A percentile compares a stretch with the other conserved stretches of the same genome.
These are phyloP conservation scores for Aramus guarauna DNA, from an alignment of 2,113 vertebrate genomes.

Conservation along the genomic window DNA sequence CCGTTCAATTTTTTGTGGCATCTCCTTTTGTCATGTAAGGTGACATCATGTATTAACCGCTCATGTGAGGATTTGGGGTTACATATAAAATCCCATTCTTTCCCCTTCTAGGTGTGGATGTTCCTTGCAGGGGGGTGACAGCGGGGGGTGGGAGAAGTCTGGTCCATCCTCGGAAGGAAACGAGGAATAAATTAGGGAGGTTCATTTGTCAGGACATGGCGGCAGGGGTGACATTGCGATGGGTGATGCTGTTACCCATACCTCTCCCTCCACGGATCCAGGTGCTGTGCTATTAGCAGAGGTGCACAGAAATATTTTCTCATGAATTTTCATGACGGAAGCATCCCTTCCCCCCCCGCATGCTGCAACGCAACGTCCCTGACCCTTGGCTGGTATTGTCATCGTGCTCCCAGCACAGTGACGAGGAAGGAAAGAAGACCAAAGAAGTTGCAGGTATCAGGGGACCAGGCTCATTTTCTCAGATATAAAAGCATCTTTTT, in stretches of 20 bases:
- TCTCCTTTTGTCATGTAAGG: not conserved
- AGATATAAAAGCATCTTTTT: not conserved
- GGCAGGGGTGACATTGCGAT: not conserved
- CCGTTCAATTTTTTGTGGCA: not conserved
- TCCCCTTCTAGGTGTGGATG: not conserved
- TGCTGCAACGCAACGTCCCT: accelerated
- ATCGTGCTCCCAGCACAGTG: not conserved
- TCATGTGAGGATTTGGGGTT: not conserved
- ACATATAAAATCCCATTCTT: not conserved
- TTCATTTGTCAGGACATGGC: not conserved
- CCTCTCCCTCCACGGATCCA: not conserved
- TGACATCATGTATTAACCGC: not conserved
- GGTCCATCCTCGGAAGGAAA: not conserved
- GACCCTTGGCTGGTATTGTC: not conserved
- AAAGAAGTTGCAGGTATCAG: not conserved
- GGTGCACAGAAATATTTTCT: not conserved
- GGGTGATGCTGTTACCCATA: not conserved
- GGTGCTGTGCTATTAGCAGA: not conserved
- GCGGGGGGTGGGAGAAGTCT: not conserved
- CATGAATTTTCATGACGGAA: not conserved
- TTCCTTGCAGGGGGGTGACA: not conserved
- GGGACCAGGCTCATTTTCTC: not conserved
- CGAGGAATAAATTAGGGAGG: not conserved
- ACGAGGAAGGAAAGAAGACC: not conserved
- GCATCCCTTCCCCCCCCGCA: accelerated